Evolutionary conservation across 2,113 vertebrate species (phyloP), one percentile per base, ranked within the genome.

Genomic region (Castor canadensis): DNA sequence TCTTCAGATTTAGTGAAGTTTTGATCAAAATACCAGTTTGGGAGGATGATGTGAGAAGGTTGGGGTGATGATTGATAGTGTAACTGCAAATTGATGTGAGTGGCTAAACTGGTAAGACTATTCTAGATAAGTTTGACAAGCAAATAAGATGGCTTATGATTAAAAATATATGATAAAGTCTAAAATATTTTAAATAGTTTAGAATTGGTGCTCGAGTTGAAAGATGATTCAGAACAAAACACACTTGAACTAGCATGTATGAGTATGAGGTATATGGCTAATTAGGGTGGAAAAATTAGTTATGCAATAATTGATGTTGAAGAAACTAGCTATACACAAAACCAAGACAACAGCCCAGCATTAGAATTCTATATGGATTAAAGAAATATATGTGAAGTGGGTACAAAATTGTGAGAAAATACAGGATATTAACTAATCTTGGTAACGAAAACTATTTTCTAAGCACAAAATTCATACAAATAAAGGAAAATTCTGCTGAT

Each of bases 121-220:
- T 87, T 76, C 16, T 12, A 91, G 56, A 60, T 62, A 47, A 76
- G 77, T 72, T n/a, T 87, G 52, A 47, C 19, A 84, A 54, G 38
- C 0, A 69, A 56, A 28, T 17, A 64, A 62, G 26, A 16, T 4
- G 3, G 20, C 38, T 66, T 90, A 43, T 54, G 43, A 60, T 35
- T 87, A 83, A 95, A 89, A 71, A 89, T 56, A 49, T 13, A 13
- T 16, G 58, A 8, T 56, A 17, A 94, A 96, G 71, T 1, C 9
- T 84, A 84, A 92, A 93, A 52, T 87, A 84, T 43, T 80, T 84
- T 49, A 89, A 86, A 47, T 30, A 64, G 30, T 92, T 73, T 64
- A 71, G 8, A 81, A 52, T 32, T 94, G 2, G 3, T 79, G 10
- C 43, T 85, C 81, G 4, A 87, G 75, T 80, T 26, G 75, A 2